Percentiles rank a stretch among this genome's conserved stretches.
phyloP scores from a whole-genome alignment of 1,140 invertebrate species.

The Dreissena rostriformis region DNA sequence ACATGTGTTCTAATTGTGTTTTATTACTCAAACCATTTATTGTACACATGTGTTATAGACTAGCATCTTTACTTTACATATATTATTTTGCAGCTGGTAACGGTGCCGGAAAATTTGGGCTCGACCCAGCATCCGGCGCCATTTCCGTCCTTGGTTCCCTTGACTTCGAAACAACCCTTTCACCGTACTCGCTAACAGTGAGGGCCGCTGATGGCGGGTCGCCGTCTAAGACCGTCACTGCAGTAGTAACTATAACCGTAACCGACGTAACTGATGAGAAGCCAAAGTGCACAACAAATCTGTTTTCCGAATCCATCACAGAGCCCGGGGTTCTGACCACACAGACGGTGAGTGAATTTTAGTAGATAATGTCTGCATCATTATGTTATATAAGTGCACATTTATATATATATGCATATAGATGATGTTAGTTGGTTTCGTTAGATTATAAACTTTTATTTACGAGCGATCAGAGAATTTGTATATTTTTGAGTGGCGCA shows the following conservation, averaged over 20 bases:
- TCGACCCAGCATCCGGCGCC: slow-evolving; percentile 48
- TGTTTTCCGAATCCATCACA: background rate
- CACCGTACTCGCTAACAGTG: slow-evolving; percentile 53
- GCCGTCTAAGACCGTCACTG: slow-evolving; percentile 18
- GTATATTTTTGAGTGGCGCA: too few relatives aligned
- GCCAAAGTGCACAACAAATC: slow-evolving; percentile 56
- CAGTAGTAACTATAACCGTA: slow-evolving; percentile 56
- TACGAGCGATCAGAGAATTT: too few relatives aligned
- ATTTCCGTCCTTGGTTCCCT: slow-evolving; percentile 47
- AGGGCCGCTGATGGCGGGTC: slow-evolving; percentile 62
- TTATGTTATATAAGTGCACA: too few relatives aligned
- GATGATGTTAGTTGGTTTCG: too few relatives aligned
- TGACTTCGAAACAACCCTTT: slow-evolving; percentile 41
- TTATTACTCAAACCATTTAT: too few relatives aligned
- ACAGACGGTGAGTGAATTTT: background rate
- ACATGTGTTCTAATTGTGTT: too few relatives aligned
- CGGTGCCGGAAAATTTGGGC: slow-evolving; percentile 53
- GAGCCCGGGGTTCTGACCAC: slow-evolving; percentile 13
- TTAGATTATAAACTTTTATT: too few relatives aligned
- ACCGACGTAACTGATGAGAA: slow-evolving; percentile 66
- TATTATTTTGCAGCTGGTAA: slow-evolving; percentile 55
- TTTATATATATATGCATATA: too few relatives aligned
- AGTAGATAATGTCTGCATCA: too few relatives aligned
- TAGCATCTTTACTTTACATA: too few relatives aligned
- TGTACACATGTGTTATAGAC: too few relatives aligned